phyloP scores from a whole-genome alignment of 1,140 invertebrate species.

The Drosophila fuyamai region DNA sequence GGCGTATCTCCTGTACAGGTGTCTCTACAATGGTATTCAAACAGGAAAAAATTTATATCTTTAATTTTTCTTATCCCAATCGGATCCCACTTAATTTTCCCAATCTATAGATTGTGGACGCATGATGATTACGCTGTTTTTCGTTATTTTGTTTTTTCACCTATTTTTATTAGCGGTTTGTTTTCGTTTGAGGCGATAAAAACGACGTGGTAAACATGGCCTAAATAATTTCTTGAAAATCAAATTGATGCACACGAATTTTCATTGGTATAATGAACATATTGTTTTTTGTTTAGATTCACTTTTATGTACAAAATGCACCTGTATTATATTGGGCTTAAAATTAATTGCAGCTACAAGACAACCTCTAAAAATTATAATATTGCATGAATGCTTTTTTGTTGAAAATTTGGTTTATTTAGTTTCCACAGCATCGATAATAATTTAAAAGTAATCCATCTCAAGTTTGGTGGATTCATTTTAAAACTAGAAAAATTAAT shows the following conservation, averaged over 20 bases:
- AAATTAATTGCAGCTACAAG: no score
- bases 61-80: not conserved
- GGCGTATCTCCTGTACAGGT: constrained; percentile 13
- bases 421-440: no score
- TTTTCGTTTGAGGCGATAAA: constrained; percentile 29
- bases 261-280: not conserved
- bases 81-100: not conserved
- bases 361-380: no score
- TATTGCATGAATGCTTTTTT: no score
- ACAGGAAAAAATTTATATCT: not conserved
- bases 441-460: no score
- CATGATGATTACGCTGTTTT: constrained; percentile 10
- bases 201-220: constrained; percentile 2
- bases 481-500: no score
- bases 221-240: constrained; percentile 1
- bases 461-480: no score
- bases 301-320: not conserved
- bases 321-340: no score
- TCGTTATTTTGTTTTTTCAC: constrained; percentile 14
- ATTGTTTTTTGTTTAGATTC: not conserved
- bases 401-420: no score
- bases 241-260: constrained; percentile 1
- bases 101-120: constrained; percentile 11
- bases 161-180: constrained; percentile 27
- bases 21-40: constrained; percentile 19